Percentiles rank a stretch among this genome's conserved stretches.
Evolutionary conservation across 2,113 vertebrate genomes (phyloP).

Genomic region (Siniperca chuatsi): DNA sequence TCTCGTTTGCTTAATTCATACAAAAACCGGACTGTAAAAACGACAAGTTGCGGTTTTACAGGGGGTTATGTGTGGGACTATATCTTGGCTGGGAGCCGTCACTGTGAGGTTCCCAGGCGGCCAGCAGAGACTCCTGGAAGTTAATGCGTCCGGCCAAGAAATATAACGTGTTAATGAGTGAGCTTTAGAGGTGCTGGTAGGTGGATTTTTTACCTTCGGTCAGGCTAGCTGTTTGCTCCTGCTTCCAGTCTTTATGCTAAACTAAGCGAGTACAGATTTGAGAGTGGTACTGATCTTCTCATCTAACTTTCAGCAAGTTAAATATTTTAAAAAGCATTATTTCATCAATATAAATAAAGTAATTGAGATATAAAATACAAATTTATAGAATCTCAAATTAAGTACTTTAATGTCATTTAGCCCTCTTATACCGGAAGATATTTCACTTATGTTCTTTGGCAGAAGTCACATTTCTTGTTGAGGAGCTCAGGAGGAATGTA

Average conservation of each 20-base stretch:
- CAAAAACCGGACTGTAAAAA: no score
- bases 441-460: not conserved
- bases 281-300: no score
- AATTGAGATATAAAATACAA: not conserved
- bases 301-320: no score
- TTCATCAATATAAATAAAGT: not conserved
- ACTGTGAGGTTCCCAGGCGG: no score
- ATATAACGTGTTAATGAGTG: not conserved
- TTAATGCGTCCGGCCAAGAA: no score
- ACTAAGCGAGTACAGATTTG: not conserved
- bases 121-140: no score
- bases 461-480: no score
- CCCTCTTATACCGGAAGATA: not conserved
- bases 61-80: no score
- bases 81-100: no score
- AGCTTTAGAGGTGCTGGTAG: not conserved
- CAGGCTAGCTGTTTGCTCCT: not conserved
- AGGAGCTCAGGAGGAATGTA: conserved; percentile 8
- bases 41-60: no score
- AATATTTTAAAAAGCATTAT: no score
- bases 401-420: not conserved
- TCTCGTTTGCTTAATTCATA: no score
- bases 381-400: not conserved
- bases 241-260: not conserved
- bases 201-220: not conserved